A percentile compares a stretch with the other conserved stretches of the same genome.
Evolutionary conservation across 1,140 invertebrate species (phyloP).

Genomic region (Euwallacea similis): DNA sequence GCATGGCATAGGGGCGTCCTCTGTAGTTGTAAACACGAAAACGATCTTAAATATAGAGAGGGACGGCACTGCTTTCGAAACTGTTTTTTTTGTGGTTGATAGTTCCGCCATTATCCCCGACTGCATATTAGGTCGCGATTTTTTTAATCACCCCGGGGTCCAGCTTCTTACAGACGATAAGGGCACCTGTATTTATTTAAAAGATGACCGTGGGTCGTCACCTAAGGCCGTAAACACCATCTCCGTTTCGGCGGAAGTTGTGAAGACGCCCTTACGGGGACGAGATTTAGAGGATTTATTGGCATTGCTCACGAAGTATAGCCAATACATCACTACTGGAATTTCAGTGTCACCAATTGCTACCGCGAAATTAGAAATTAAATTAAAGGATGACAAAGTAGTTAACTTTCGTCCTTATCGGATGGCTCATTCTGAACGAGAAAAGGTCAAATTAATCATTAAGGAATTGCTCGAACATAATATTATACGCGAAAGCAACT

Average conservation of each 20-base stretch:
- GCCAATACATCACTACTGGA: not conserved
- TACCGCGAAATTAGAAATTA: not conserved
- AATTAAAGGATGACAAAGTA: not conserved
- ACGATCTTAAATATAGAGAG: no score
- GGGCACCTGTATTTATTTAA: not conserved
- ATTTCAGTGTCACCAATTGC: not conserved
- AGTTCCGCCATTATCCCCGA: slow-evolving; percentile 6
- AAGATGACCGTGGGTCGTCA: not conserved
- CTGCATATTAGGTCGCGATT: slow-evolving; percentile 4
- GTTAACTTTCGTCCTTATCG: slow-evolving; percentile 13
- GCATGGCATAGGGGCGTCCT: no score
- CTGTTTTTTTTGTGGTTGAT: not conserved
- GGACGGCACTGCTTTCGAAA: slow-evolving; percentile 2
- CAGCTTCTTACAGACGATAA: slow-evolving; percentile 9
- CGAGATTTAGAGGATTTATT: not conserved
- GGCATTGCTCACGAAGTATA: not conserved
- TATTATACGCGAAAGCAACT: slow-evolving; percentile 50
- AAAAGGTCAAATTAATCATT: slow-evolving; percentile 26
- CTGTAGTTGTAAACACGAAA: no score
- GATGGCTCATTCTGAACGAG: slow-evolving; percentile 15
- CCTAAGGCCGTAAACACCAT: not conserved
- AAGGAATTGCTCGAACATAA: slow-evolving; percentile 44
- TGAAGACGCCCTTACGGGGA: slow-evolving; percentile 7
- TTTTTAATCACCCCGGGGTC: no score
- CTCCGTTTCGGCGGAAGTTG: not conserved